A percentile compares a stretch with the other conserved stretches of the same genome.
Evolutionary conservation across 2,797 vertebrate genomes (phyloP).

Genomic region (Gadopsis bispinosus): DNA sequence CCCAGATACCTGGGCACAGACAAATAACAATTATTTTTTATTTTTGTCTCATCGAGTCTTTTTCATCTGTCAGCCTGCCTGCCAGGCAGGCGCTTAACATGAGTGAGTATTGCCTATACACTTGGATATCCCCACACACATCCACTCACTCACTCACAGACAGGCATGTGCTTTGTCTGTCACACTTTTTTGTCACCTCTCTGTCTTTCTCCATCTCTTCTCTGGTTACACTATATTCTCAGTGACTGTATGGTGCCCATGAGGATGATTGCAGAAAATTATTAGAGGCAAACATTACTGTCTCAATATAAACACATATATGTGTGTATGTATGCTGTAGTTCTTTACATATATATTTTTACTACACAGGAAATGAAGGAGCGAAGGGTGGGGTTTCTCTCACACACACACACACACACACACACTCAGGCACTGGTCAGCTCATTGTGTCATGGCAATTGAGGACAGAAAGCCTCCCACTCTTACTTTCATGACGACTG

Average conservation of each 20-base stretch:
- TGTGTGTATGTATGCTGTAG: background rate
- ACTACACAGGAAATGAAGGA: conserved; percentile 76
- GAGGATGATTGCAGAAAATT: conserved; percentile 18
- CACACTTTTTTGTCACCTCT: conserved; percentile 52
- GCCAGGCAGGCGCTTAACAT: conserved; percentile 66
- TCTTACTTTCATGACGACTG: conserved; percentile 48
- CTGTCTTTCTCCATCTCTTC: conserved; percentile 35
- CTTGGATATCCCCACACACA: conserved; percentile 32
- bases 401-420: conserved; percentile 25
- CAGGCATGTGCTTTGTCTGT: conserved; percentile 59
- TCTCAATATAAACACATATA: background rate
- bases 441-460: conserved; percentile 72
- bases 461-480: conserved; percentile 65
- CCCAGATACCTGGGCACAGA: conserved; percentile 60
- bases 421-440: conserved; percentile 40
- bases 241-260: background rate
- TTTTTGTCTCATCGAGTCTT: conserved; percentile 52
- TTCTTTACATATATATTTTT: conserved; percentile 39
- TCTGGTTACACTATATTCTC: conserved; percentile 15
- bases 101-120: conserved; percentile 83
- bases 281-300: background rate
- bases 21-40: conserved; percentile 58
- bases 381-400: conserved; percentile 83
- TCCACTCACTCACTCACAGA: conserved; percentile 34
- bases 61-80: conserved; percentile 57